These are phyloP conservation scores for Pyrocephalus nanus DNA, from an alignment of 2,797 vertebrate species.

Conservation along the genomic window DNA sequence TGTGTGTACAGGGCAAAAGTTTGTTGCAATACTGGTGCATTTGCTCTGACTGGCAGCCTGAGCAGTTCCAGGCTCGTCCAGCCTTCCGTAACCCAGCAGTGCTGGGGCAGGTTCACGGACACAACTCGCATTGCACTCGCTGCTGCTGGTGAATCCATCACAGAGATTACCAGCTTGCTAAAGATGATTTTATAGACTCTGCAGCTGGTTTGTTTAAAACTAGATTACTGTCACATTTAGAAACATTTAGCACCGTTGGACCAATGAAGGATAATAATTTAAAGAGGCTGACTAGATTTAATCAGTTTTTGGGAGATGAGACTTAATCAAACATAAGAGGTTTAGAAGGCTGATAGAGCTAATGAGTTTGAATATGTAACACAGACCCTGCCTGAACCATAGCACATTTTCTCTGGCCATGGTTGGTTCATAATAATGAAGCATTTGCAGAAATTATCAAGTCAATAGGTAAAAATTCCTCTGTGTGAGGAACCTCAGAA, in stretches of 20 bases:
- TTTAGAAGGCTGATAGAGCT: slow-evolving; percentile 7
- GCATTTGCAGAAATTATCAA: background rate
- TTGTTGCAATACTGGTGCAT: background rate
- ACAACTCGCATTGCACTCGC: background rate
- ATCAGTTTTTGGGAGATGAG: slow-evolving; percentile 49
- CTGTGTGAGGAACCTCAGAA: background rate
- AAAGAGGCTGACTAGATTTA: slow-evolving; percentile 20
- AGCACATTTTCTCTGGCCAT: background rate
- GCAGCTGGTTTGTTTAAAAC: slow-evolving; percentile 61
- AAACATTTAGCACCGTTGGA: slow-evolving; percentile 30
- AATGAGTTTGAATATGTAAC: slow-evolving; percentile 9
- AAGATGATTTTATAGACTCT: slow-evolving; percentile 50
- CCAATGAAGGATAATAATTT: slow-evolving; percentile 44
- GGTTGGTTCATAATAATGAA: background rate
- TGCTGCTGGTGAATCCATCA: slow-evolving; percentile 25
- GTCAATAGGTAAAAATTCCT: background rate
- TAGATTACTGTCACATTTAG: slow-evolving; percentile 55
- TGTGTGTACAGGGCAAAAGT: background rate
- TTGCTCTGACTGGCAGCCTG: background rate
- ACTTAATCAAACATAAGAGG: slow-evolving; percentile 25
- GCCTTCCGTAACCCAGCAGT: background rate
- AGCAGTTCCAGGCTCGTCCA: background rate
- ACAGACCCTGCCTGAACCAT: background rate
- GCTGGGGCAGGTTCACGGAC: background rate
- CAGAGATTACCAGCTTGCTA: background rate